Conservation (phyloP, 1,140 invertebrate genomes). For the Limonius californicus region DNA sequence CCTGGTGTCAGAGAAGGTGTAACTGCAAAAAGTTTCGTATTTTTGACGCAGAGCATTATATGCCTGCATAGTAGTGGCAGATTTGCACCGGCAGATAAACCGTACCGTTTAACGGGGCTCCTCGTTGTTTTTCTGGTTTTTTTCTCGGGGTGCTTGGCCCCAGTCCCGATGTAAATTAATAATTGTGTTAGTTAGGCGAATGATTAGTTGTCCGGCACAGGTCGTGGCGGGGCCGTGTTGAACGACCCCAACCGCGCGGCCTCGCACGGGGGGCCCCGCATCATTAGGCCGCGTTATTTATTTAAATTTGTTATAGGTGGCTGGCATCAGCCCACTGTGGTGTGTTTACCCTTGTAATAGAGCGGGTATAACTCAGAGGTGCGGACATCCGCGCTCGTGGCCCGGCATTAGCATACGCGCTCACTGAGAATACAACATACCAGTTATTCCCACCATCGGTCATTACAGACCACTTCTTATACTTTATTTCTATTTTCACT, state of each 20-base stretch:
- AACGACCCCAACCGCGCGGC: conserved; percentile 17
- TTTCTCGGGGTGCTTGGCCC: too few relatives aligned
- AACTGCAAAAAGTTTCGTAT: too few relatives aligned
- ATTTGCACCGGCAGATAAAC: too few relatives aligned
- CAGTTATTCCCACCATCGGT: conserved; percentile 43
- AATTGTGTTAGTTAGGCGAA: conserved; percentile 5
- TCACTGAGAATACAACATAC: conserved; percentile 42
- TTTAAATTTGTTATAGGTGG: conserved; percentile 22
- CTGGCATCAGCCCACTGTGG: conserved; percentile 8
- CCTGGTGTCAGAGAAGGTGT: too few relatives aligned
- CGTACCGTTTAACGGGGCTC: too few relatives aligned
- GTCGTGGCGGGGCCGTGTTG: conserved; percentile 6
- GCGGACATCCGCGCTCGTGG: conserved; percentile 23
- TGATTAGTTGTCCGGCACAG: conserved; percentile 15
- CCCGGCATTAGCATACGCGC: conserved; percentile 29
- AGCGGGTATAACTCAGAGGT: conserved; percentile 16
- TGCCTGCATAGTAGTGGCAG: too few relatives aligned
- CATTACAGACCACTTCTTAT: conserved; percentile 32
- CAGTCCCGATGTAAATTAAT: neutral
- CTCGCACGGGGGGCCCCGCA: conserved; percentile 13
- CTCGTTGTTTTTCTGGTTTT: too few relatives aligned
- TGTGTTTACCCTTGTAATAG: conserved; percentile 19
- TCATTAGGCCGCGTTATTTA: conserved; percentile 21
- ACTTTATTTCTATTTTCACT: conserved; percentile 38
- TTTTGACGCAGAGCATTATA: too few relatives aligned